Evolutionary conservation across 2,888 invertebrate genomes (phyloP).

Genomic region (Nezara viridula): DNA sequence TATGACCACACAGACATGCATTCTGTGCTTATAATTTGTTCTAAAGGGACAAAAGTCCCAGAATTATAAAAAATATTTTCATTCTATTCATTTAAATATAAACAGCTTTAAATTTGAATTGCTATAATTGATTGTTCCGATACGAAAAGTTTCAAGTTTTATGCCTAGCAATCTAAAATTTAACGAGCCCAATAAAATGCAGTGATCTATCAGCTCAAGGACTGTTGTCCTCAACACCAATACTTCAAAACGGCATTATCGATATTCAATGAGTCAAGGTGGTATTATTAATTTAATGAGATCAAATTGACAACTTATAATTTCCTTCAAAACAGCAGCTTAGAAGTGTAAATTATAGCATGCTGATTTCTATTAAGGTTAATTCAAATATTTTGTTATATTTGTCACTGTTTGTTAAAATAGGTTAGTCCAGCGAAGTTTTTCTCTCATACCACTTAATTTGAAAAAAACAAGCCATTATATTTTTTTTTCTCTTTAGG

Average conservation of each 20-base stretch:
- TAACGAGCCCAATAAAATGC: background rate
- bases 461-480: no score
- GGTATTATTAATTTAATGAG: background rate
- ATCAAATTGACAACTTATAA: background rate
- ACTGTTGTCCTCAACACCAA: background rate
- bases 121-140: background rate
- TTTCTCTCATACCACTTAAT: no score
- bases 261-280: background rate
- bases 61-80: no score
- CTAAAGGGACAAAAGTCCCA: no score
- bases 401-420: background rate
- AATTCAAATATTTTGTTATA: background rate
- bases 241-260: background rate
- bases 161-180: conserved; percentile 4
- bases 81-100: background rate
- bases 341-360: background rate
- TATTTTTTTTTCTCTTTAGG: no score
- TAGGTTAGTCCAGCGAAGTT: no score
- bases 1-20: no score
- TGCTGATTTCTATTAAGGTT: background rate
- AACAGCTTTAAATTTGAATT: background rate
- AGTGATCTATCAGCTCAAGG: background rate
- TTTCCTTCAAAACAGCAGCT: background rate
- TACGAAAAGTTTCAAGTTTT: background rate
- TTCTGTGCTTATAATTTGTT: no score